Base-by-base conservation (phyloP, 2,113 vertebrate genomes). In the Bombycilla garrulus region DNA sequence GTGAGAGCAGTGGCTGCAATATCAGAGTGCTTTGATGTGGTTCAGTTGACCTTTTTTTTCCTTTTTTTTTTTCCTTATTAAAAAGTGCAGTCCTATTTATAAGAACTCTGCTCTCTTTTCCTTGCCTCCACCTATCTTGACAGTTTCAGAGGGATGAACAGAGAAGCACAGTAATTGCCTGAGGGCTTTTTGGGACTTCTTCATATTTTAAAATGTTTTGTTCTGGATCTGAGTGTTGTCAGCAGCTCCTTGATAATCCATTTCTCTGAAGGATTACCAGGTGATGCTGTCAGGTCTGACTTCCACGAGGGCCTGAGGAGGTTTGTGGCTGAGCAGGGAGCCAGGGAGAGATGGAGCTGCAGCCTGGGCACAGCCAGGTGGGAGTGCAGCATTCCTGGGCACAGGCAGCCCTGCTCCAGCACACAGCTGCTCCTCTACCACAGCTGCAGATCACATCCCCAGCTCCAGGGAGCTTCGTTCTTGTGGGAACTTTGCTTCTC, bases 21-120 rank as follows among this genome's bases (percentile, higher is more conserved):
- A 71, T 54, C 4, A 0, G 8, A 19, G 35, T 48, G 56, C 12
- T 83, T 64, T 84, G 35, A 25, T 92, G 56, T 70, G n/a, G 24
- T 86, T 94, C 54, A n/a, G 17, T 18, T 0, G 1, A 62, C 57
- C 9, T 42, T 80, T 56, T 53, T 42, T 28, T 2, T 6, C 3
- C 42, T 14, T 9, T 45, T 61, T 54, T 38, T 42, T 19, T 24
- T 6, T 2, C 6, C 10, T 25, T 74, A 40, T 54, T 50, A 58
- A 72, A 53, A 82, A 28, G 33, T 44, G 38, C 36, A 42, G 26
- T 66, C 33, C 45, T 90, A 2, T 88, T 48, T 56, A 62, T 77
- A 48, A 70, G 42, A 83, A 28, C 42, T 77, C 86, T 72, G 61
- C 56, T 81, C 50, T 85, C 44, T 40, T 95, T 78, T 89, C 36